phyloP scores from a whole-genome alignment of 2,797 vertebrate genomes.

The Paramormyrops hopkinsi region DNA sequence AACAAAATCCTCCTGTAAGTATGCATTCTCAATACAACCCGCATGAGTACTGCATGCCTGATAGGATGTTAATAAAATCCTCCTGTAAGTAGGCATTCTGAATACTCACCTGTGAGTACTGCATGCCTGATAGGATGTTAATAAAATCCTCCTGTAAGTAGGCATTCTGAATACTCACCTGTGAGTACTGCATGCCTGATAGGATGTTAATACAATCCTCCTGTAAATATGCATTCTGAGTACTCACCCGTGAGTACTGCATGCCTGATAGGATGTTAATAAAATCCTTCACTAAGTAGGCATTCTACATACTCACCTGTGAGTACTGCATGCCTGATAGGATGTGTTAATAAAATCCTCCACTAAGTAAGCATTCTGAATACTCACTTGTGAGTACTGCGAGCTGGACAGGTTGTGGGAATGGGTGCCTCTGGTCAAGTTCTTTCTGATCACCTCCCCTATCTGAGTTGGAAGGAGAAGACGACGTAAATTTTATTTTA shows the following conservation, averaged over 20 bases:
- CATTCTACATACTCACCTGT: not conserved
- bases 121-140: not conserved
- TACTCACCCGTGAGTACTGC: not conserved
- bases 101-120: too few relatives aligned
- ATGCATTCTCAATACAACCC: not conserved
- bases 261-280: not conserved
- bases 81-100: not conserved
- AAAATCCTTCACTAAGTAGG: not conserved
- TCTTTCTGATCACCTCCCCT: not conserved
- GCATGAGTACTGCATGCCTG: not conserved
- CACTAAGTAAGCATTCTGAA: not conserved
- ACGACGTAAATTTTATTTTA: conserved; percentile 25
- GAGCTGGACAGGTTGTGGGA: not conserved
- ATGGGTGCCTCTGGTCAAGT: conserved; percentile 11
- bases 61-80: not conserved
- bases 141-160: not conserved
- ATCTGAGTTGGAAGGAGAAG: conserved; percentile 21
- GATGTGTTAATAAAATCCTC: not conserved
- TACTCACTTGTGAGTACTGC: not conserved
- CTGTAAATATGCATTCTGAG: not conserved
- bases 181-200: not conserved
- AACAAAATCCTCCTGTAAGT: not conserved
- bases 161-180: too few relatives aligned
- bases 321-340: not conserved
- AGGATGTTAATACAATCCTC: not conserved